Conservation (phyloP, 2,888 invertebrate genomes). For the Mermis nigrescens region DNA sequence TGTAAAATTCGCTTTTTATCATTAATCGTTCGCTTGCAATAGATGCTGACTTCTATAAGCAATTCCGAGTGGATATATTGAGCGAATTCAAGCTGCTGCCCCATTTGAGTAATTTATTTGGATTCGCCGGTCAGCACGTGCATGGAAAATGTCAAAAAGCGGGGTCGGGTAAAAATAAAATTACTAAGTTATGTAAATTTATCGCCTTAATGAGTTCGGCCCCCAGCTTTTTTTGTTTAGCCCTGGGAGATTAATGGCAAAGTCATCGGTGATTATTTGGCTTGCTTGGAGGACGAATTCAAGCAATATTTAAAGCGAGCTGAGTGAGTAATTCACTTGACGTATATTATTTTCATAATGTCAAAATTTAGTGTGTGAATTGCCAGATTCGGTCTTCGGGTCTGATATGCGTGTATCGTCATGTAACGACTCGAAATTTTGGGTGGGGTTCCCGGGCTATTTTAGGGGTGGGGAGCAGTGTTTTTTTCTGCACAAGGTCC, state of each 20-base stretch:
- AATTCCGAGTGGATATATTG: conserved; percentile 46
- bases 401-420: too few relatives aligned
- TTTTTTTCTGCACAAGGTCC: too few relatives aligned
- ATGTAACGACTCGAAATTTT: too few relatives aligned
- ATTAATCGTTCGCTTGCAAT: too few relatives aligned
- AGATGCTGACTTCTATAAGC: conserved; percentile 44
- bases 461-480: too few relatives aligned
- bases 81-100: conserved; percentile 52
- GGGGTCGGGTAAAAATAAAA: conserved; percentile 37
- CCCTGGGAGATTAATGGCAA: conserved; percentile 53
- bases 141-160: conserved; percentile 51
- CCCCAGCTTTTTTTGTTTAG: conserved; percentile 33
- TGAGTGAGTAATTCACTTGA: too few relatives aligned
- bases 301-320: conserved; percentile 54
- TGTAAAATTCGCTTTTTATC: too few relatives aligned
- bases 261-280: conserved; percentile 48
- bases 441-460: too few relatives aligned
- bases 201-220: background rate
- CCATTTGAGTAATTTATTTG: conserved; percentile 72
- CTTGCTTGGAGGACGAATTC: conserved; percentile 51
- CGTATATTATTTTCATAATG: too few relatives aligned
- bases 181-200: background rate
- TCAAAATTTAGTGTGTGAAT: too few relatives aligned
- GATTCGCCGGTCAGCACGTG: conserved; percentile 56
- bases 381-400: too few relatives aligned